These are phyloP conservation scores for Noctilio leporinus DNA, from an alignment of 2,113 vertebrate species.

Conservation along the genomic window DNA sequence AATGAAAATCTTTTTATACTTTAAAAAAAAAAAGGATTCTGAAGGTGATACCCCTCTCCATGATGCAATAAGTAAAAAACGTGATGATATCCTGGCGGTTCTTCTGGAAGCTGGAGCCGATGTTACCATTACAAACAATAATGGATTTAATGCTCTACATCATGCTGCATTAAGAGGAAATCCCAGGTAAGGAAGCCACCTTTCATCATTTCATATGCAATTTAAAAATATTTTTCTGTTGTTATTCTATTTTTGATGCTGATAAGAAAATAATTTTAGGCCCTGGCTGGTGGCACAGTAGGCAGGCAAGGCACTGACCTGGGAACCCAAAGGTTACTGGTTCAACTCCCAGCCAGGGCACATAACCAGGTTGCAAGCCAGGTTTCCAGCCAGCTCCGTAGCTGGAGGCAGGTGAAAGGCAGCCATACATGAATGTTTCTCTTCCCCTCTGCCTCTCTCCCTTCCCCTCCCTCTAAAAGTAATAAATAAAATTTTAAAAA, in stretches of 20 bases:
- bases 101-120: slow-evolving; percentile 96
- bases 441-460: too few species aligned
- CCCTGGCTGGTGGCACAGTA: too few species aligned
- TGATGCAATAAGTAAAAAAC: slow-evolving; percentile 98
- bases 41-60: slow-evolving; percentile 97
- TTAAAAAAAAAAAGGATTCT: slow-evolving; percentile 84
- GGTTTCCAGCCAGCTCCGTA: too few species aligned
- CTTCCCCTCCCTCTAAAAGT: too few species aligned
- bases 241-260: background rate
- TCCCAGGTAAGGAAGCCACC: slow-evolving; percentile 85
- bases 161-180: slow-evolving; percentile 97
- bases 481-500: too few species aligned
- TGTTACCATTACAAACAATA: slow-evolving; percentile 99
- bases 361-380: too few species aligned
- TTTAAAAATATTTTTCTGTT: background rate
- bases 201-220: background rate
- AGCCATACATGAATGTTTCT: too few species aligned
- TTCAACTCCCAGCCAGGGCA: too few species aligned
- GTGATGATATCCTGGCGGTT: slow-evolving; percentile 98
- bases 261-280: background rate
- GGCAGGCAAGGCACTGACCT: too few species aligned
- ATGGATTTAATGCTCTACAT: slow-evolving; percentile 97
- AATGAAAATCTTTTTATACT: slow-evolving; percentile 39
- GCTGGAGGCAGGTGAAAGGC: too few species aligned
- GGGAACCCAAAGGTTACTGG: too few species aligned